Conservation (phyloP, 2,113 vertebrate genomes). For the Trachemys scripta region DNA sequence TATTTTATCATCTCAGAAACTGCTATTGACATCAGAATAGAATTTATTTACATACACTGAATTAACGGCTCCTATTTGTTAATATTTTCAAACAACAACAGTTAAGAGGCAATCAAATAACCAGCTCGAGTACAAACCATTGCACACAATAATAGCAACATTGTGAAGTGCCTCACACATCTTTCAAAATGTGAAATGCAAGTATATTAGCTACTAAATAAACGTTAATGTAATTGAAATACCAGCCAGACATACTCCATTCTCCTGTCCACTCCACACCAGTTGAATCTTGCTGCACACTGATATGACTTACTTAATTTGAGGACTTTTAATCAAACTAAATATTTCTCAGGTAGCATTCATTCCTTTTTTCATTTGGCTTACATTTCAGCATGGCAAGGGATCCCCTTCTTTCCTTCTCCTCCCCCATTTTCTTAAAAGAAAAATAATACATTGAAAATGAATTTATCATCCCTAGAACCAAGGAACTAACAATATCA, state of each 20-base stretch:
- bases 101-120: background rate
- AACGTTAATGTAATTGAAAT: conserved; percentile 67
- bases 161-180: background rate
- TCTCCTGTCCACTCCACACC: conserved; percentile 31
- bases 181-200: conserved; percentile 42
- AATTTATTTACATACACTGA: background rate
- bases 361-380: background rate
- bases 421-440: background rate
- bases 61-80: conserved; percentile 4
- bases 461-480: background rate
- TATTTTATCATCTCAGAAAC: conserved; percentile 70
- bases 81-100: conserved; percentile 14
- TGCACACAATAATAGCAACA: background rate
- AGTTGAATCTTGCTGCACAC: background rate
- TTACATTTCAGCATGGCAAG: background rate
- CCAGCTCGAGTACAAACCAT: background rate
- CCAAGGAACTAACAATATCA: background rate
- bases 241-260: conserved; percentile 30
- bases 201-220: conserved; percentile 49
- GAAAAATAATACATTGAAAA: background rate
- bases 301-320: background rate
- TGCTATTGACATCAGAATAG: conserved; percentile 53
- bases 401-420: conserved; percentile 2
- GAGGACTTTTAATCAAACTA: conserved; percentile 9
- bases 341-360: background rate